A percentile compares a stretch with the other conserved stretches of the same genome.
These are phyloP conservation scores for Phymorhynchus buccinoides DNA, from an alignment of 1,140 invertebrate species.

Conservation along the genomic window DNA sequence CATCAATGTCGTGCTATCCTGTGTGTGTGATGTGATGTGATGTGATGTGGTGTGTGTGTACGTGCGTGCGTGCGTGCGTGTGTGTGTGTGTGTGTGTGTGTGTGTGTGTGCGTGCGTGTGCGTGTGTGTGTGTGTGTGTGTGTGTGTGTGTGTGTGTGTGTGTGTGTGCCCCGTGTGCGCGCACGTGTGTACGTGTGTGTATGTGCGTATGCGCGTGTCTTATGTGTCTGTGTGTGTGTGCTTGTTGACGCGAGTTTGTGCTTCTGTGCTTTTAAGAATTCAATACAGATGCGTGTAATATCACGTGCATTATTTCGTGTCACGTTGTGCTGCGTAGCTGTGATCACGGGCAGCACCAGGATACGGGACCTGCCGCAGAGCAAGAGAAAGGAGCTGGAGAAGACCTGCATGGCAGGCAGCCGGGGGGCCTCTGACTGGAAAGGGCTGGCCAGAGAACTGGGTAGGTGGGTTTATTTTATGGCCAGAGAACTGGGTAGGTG, in stretches of 20 bases:
- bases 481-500: background rate
- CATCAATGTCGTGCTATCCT: background rate
- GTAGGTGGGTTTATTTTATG: slow-evolving; percentile 39
- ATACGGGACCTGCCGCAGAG: slow-evolving; percentile 56
- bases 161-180: background rate
- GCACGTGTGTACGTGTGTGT: too few relatives aligned
- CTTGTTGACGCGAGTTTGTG: background rate
- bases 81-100: background rate
- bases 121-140: slow-evolving; percentile 19
- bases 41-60: background rate
- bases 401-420: slow-evolving; percentile 39
- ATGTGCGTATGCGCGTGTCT: too few relatives aligned
- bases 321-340: slow-evolving; percentile 46
- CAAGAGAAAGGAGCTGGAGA: slow-evolving; percentile 59
- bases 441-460: slow-evolving; percentile 58
- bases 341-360: slow-evolving; percentile 48
- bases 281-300: background rate
- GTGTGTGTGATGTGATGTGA: background rate
- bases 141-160: background rate
- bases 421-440: slow-evolving; percentile 54
- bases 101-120: slow-evolving; percentile 19
- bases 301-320: background rate
- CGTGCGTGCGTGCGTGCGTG: background rate
- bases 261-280: background rate
- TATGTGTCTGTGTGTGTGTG: too few relatives aligned